A percentile compares a stretch with the other conserved stretches of the same genome.
phyloP scores from a whole-genome alignment of 2,888 invertebrate genomes.

The Melangyna quadrimaculata region DNA sequence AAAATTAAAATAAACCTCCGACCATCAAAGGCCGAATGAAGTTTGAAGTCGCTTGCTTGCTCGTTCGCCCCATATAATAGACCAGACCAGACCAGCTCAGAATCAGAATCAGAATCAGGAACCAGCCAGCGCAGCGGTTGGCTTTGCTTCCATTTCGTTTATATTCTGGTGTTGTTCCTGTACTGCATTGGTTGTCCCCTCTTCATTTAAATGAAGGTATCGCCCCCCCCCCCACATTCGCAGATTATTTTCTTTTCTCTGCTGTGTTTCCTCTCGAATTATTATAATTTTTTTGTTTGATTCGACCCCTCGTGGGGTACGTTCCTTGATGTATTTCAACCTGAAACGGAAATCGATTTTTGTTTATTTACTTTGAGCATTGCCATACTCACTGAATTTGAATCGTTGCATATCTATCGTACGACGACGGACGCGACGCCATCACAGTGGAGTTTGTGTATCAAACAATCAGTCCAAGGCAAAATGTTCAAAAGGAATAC shows the following conservation, averaged over 20 bases:
- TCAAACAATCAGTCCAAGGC: not conserved
- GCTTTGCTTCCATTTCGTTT: constrained; percentile 41
- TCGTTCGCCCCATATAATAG: not conserved
- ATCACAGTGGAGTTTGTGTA: not conserved
- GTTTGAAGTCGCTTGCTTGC: constrained; percentile 20
- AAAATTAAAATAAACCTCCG: constrained; percentile 39
- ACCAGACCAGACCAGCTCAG: not conserved
- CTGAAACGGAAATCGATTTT: constrained; percentile 70
- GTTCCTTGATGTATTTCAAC: constrained; percentile 24
- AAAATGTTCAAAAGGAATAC: not conserved
- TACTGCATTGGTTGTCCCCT: not conserved
- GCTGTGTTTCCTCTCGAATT: constrained; percentile 9
- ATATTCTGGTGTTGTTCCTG: constrained; percentile 14
- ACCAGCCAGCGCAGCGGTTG: constrained; percentile 21
- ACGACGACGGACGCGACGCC: too few relatives aligned
- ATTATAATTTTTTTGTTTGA: not conserved
- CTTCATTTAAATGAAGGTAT: constrained; percentile 18
- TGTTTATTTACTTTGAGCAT: constrained; percentile 61
- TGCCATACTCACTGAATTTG: constrained; percentile 8
- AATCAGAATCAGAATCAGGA: too few relatives aligned
- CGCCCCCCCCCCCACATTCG: not conserved
- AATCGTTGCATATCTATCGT: too few relatives aligned
- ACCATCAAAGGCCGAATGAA: constrained; percentile 58
- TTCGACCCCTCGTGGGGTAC: constrained; percentile 8
- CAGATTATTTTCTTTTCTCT: constrained; percentile 59